phyloP scores from a whole-genome alignment of 2,113 vertebrate genomes.

The Notechis scutatus region DNA sequence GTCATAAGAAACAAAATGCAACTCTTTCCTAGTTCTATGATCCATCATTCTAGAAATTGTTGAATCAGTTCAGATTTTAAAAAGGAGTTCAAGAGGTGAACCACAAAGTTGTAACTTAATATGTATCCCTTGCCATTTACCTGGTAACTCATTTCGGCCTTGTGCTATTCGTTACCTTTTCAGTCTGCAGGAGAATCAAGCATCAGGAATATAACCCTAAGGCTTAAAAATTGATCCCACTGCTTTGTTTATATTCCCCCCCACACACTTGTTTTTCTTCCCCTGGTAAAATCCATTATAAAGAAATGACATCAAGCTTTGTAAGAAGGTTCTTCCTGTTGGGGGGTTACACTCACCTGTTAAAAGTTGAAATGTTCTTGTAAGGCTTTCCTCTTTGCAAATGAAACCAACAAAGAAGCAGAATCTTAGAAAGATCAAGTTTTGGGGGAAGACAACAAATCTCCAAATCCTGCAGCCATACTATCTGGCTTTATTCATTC shows the following conservation, averaged over 20 bases:
- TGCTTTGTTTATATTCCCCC: neutral
- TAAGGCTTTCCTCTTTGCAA: neutral
- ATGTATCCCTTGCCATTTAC: slow-evolving; percentile 43
- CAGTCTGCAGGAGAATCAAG: slow-evolving; percentile 31
- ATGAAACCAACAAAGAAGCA: slow-evolving; percentile 8
- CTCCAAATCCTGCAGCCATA: neutral
- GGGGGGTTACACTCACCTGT: neutral
- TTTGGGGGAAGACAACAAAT: slow-evolving; percentile 24
- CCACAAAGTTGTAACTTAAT: slow-evolving; percentile 40
- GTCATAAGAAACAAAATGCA: neutral
- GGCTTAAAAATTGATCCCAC: slow-evolving; percentile 33
- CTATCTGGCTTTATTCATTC: neutral
- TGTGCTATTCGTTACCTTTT: slow-evolving; percentile 5
- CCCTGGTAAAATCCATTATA: neutral
- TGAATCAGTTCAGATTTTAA: slow-evolving; percentile 13
- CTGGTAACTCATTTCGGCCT: slow-evolving; percentile 38
- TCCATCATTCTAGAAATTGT: neutral
- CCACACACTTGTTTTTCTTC: neutral
- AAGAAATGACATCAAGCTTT: neutral
- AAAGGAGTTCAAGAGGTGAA: slow-evolving; percentile 25
- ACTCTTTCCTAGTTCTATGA: neutral
- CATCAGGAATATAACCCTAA: slow-evolving; percentile 12
- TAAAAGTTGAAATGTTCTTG: slow-evolving; percentile 1
- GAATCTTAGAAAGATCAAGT: slow-evolving; percentile 9
- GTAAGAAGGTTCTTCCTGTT: slow-evolving; percentile 15